Percentiles rank a stretch among this genome's conserved stretches.
These are phyloP conservation scores for Indri indri DNA, from an alignment of 2,113 vertebrate genomes.

Conservation along the genomic window DNA sequence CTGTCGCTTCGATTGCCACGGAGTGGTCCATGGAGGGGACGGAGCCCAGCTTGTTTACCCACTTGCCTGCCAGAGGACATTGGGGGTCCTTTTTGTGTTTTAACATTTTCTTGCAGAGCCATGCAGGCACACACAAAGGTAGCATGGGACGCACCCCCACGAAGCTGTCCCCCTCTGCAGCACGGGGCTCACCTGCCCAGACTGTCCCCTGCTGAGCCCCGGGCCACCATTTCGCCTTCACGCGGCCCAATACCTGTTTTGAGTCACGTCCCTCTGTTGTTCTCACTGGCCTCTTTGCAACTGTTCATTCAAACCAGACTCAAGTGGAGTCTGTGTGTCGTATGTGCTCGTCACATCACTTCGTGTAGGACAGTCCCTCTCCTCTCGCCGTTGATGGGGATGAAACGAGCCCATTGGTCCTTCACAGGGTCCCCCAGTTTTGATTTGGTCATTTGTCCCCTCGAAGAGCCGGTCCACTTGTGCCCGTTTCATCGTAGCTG, in stretches of 20 bases:
- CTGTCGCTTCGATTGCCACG: neutral
- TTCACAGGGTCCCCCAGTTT: neutral
- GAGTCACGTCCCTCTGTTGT: too few relatives aligned
- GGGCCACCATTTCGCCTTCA: neutral
- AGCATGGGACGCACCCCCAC: accelerated
- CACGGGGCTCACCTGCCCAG: neutral
- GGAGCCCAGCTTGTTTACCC: neutral
- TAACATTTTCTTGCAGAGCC: neutral
- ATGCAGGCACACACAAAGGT: neutral
- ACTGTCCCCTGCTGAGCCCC: neutral
- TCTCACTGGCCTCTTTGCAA: neutral
- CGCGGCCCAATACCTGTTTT: accelerated
- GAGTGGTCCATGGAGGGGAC: accelerated
- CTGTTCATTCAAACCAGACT: neutral
- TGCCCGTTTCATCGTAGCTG: neutral
- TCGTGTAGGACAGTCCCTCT: neutral
- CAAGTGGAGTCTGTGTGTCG: accelerated
- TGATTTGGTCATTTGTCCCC: neutral
- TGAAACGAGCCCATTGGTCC: neutral
- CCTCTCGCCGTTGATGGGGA: neutral
- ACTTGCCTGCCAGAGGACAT: accelerated
- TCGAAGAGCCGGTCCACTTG: accelerated
- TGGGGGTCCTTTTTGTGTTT: neutral
- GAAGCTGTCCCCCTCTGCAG: neutral
- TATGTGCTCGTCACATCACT: neutral